Evolutionary conservation across 1,140 invertebrate species (phyloP).

Genomic region (Ceratina australensis): DNA sequence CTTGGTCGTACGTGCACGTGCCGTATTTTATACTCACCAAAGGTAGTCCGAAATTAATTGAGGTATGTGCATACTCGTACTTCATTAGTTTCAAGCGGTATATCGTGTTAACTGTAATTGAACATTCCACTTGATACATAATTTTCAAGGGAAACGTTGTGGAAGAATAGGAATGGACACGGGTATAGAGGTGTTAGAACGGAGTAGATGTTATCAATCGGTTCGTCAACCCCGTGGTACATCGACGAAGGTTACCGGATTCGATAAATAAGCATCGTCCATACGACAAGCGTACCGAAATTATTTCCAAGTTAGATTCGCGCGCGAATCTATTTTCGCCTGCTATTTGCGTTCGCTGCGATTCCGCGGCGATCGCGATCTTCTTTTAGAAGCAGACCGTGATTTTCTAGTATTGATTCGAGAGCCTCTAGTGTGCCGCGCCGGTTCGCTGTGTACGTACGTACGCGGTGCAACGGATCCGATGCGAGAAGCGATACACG

Average conservation of each 20-base stretch:
- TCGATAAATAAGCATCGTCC: not conserved
- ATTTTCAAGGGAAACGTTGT: too few species aligned
- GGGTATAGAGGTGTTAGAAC: not conserved
- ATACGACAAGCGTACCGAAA: not conserved
- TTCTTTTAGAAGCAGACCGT: slow-evolving; percentile 15
- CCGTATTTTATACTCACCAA: too few species aligned
- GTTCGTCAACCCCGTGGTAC: slow-evolving; percentile 8
- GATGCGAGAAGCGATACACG: slow-evolving; percentile 40
- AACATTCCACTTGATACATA: too few species aligned
- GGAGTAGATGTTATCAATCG: not conserved
- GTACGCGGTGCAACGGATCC: slow-evolving; percentile 11
- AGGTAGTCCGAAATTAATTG: too few species aligned
- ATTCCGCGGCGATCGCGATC: slow-evolving; percentile 29
- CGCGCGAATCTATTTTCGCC: not conserved
- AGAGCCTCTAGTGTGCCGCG: not conserved
- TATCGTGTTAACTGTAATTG: too few species aligned
- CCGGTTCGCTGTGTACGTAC: slow-evolving; percentile 29
- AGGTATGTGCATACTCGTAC: too few species aligned
- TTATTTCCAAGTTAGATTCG: slow-evolving; percentile 14
- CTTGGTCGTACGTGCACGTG: too few species aligned
- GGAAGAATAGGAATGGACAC: not conserved
- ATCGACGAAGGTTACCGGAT: not conserved
- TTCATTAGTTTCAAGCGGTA: too few species aligned
- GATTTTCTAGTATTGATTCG: slow-evolving; percentile 57
- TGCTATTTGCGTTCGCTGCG: slow-evolving; percentile 6